phyloP scores from a whole-genome alignment of 2,888 invertebrate species.

The Sarcophaga carnaria region DNA sequence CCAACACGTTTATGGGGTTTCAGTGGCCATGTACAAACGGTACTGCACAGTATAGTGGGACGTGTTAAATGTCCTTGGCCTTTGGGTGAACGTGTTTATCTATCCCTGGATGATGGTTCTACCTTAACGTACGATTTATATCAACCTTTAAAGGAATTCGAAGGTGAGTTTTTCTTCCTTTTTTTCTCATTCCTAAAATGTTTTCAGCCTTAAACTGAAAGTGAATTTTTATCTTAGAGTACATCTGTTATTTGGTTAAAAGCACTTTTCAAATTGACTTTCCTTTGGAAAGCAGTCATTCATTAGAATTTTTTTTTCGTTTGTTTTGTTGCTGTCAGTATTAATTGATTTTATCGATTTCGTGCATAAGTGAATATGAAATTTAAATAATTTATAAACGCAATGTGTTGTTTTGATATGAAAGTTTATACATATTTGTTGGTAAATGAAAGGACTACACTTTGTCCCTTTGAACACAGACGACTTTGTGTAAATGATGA shows the following conservation, averaged over 20 bases:
- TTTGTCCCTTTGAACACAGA: no score
- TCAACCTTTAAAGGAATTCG: constrained; percentile 89
- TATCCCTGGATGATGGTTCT: constrained; percentile 90
- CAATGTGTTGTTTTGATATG: no score
- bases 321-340: no score
- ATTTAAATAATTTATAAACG: no score
- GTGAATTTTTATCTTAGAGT: background rate
- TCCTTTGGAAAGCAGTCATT: no score
- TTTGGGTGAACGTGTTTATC: constrained; percentile 90
- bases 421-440: no score
- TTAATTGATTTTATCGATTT: no score
- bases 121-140: constrained; percentile 96
- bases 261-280: no score
- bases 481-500: no score
- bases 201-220: background rate
- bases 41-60: constrained; percentile 93
- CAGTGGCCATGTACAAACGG: constrained; percentile 97
- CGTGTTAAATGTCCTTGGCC: constrained; percentile 95
- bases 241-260: background rate
- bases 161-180: constrained; percentile 83
- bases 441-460: no score
- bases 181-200: background rate
- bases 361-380: no score
- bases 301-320: no score
- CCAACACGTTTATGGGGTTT: constrained; percentile 97